Evolutionary conservation across 2,113 vertebrate species (phyloP).

Genomic region (Puffinus mauretanicus): DNA sequence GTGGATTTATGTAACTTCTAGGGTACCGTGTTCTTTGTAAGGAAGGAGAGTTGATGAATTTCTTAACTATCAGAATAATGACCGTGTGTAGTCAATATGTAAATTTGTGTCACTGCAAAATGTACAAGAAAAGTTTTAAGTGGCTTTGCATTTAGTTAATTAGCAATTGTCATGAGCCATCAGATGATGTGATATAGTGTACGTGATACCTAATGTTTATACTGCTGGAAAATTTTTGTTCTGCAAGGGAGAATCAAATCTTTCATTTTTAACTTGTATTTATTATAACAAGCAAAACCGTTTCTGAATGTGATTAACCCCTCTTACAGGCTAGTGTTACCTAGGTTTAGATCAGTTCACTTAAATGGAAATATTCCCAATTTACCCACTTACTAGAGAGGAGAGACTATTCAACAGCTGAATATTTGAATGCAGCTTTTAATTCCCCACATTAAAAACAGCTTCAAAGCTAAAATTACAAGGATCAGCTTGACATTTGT

Average conservation of each 20-base stretch:
- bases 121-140: background rate
- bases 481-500: background rate
- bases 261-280: background rate
- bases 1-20: background rate
- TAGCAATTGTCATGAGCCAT: background rate
- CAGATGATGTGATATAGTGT: background rate
- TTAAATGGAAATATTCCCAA: background rate
- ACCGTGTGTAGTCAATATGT: background rate
- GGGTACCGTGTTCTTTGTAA: background rate
- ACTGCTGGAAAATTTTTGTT: background rate
- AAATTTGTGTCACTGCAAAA: background rate
- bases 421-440: background rate
- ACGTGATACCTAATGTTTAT: background rate
- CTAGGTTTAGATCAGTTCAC: background rate
- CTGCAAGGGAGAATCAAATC: background rate
- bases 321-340: background rate
- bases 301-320: background rate
- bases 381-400: background rate
- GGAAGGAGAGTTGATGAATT: background rate
- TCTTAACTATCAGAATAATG: background rate
- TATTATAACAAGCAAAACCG: background rate
- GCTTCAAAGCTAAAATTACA: background rate
- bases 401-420: background rate
- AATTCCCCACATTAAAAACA: background rate
- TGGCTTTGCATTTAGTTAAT: background rate